These are phyloP conservation scores for Lasioglossum marginatum DNA, from an alignment of 2,888 invertebrate genomes.

Conservation along the genomic window DNA sequence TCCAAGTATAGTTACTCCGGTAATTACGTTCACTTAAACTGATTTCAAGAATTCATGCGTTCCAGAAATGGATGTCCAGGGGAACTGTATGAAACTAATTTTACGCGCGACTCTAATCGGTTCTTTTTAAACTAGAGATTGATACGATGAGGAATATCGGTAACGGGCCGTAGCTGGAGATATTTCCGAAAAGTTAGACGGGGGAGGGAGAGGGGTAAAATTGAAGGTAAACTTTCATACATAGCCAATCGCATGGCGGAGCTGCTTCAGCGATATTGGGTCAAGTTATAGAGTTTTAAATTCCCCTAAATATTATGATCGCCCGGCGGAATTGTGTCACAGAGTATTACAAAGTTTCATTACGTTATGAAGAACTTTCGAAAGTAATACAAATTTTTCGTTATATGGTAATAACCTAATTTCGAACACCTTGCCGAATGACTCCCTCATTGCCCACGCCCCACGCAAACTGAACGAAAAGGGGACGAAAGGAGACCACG, in stretches of 20 bases:
- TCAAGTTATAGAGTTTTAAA: slow-evolving; percentile 24
- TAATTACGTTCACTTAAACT: background rate
- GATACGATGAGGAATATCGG: background rate
- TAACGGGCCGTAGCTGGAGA: slow-evolving; percentile 1
- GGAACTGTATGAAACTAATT: background rate
- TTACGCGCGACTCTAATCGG: background rate
- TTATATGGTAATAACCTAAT: background rate
- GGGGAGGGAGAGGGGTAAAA: background rate
- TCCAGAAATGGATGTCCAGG: background rate
- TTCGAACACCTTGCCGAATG: background rate
- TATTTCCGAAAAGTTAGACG: slow-evolving; percentile 15
- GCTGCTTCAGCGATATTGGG: slow-evolving; percentile 9
- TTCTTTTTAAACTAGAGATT: slow-evolving; percentile 10
- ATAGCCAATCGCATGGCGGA: slow-evolving; percentile 2
- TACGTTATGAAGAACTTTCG: slow-evolving; percentile 6
- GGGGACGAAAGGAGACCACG: background rate
- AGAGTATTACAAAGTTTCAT: slow-evolving; percentile 20
- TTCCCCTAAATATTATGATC: slow-evolving; percentile 6
- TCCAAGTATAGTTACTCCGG: background rate
- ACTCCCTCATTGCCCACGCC: no score
- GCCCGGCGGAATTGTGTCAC: background rate
- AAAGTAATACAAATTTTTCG: background rate
- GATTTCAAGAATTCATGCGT: background rate
- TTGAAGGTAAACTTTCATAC: slow-evolving; percentile 16
- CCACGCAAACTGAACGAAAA: background rate